A percentile compares a stretch with the other conserved stretches of the same genome.
phyloP scores from a whole-genome alignment of 2,113 vertebrate genomes.

The Catharus minimus region DNA sequence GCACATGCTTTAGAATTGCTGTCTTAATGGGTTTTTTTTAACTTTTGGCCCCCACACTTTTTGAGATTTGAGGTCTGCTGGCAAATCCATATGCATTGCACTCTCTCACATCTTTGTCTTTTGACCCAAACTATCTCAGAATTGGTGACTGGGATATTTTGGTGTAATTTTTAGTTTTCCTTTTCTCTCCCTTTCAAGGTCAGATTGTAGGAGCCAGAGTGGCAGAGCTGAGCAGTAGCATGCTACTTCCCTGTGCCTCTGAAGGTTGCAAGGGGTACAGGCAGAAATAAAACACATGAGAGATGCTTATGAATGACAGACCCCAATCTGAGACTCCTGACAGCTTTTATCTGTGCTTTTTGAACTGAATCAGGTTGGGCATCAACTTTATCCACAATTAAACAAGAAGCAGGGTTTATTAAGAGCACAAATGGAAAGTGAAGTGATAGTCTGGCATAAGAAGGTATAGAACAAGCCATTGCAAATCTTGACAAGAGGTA shows the following conservation, averaged over 20 bases:
- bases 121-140: not conserved
- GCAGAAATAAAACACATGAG: not conserved
- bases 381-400: not conserved
- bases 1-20: not conserved
- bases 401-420: not conserved
- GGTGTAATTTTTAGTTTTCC: not conserved
- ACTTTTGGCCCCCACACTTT: not conserved
- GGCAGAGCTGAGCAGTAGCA: not conserved
- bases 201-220: not conserved
- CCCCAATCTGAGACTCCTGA: not conserved
- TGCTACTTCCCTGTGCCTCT: not conserved
- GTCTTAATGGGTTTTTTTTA: not conserved
- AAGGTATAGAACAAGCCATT: not conserved
- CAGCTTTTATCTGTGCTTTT: not conserved
- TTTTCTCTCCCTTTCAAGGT: not conserved
- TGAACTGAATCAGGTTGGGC: not conserved
- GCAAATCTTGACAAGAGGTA: not conserved
- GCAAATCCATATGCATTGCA: not conserved
- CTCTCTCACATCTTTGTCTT: not conserved
- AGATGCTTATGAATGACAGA: not conserved
- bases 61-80: not conserved
- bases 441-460: not conserved
- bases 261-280: not conserved
- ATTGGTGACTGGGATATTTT: not conserved
- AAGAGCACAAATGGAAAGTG: not conserved